Conservation (phyloP, 2,888 invertebrate species). For the Blastobasis lacticolella region DNA sequence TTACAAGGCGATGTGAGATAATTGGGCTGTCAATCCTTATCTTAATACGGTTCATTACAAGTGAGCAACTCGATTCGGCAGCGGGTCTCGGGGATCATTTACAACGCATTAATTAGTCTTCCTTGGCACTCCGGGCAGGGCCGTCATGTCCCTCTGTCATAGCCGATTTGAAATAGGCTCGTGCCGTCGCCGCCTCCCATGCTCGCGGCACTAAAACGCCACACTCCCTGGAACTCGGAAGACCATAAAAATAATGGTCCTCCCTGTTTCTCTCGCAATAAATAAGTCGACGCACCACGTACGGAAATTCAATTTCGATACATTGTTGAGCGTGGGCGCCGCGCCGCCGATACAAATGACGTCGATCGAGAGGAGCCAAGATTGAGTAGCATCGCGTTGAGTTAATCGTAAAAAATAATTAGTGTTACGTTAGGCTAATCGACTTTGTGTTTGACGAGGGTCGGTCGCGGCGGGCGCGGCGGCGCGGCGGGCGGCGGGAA, state of each 20-base stretch:
- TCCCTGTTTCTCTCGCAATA: conserved; percentile 33
- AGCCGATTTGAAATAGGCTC: conserved; percentile 25
- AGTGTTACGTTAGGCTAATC: conserved; percentile 64
- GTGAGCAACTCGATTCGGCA: conserved; percentile 21
- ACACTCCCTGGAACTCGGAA: conserved; percentile 19
- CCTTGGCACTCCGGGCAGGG: conserved; percentile 15
- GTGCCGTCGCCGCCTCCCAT: conserved; percentile 15
- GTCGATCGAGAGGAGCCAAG: conserved; percentile 31
- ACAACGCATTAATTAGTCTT: conserved; percentile 33
- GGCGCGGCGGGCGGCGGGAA: conserved; percentile 19
- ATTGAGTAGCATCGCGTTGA: conserved; percentile 25
- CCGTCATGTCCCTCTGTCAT: conserved; percentile 32
- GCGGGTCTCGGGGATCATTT: conserved; percentile 24
- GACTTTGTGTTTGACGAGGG: conserved; percentile 64
- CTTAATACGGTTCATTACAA: conserved; percentile 33
- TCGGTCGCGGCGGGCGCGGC: conserved; percentile 26
- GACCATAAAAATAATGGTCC: conserved; percentile 34
- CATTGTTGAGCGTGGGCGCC: conserved; percentile 39
- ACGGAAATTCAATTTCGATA: conserved; percentile 46
- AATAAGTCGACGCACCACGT: conserved; percentile 39
- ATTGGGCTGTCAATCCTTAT: conserved; percentile 34
- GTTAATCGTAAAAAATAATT: conserved; percentile 53
- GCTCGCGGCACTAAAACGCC: conserved; percentile 15
- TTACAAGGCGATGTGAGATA: conserved; percentile 14
- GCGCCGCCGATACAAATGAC: conserved; percentile 41